Base-by-base conservation (phyloP, 2,797 vertebrate genomes). In the Steatocranus sp. region DNA sequence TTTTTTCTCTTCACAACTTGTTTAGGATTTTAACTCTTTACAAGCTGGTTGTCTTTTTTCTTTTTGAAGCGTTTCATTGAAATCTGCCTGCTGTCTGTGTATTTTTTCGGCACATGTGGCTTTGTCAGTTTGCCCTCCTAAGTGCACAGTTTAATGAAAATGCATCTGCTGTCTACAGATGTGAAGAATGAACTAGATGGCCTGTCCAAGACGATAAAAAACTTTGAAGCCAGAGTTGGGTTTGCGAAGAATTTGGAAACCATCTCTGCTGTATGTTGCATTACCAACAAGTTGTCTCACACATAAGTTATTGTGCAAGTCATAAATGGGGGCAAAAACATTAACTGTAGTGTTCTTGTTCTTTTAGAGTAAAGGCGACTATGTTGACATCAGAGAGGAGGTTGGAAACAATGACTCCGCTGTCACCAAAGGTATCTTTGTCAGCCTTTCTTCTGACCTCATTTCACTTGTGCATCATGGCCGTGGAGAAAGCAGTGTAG, bases 361-460 rank as follows among this genome's bases (percentile, higher is more conserved):
- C 80, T 91, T 63, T 84, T 87, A 99, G 98, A 94, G 85, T 92
- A 96, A 96, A 89, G 95, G 96, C 27, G 96, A 97, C 85, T 97
- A 97, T 91, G 94, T 97, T 86, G 98, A 99, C 91, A 99, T 99
- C 93, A 96, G 96, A 96, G 98, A 99, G 95, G 96, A 97, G 75
- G 90, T 96, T 12, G 92, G 92, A 93, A 96, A 95, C 86, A 92
- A 91, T 18, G 92, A 93, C 3, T 43, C 81, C 58, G 85, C 76
- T 88, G 80, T 94, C 94, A 94, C 93, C 92, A 96, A 98, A 98
- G 97, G 98, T 99, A 96, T 85, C 14, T 80, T 63, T 46, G n/a
- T 81, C 61, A 8, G 18, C 41, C 8, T 79, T 84, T 85, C 25
- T 18, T 81, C 27, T 78, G 80, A 34, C 53, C 50, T 76, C 53